Percentiles rank a stretch among this genome's conserved stretches.
Conservation (phyloP, 37 sponge, comb jelly and placozoan species). For the Oscarella lobularis region DNA sequence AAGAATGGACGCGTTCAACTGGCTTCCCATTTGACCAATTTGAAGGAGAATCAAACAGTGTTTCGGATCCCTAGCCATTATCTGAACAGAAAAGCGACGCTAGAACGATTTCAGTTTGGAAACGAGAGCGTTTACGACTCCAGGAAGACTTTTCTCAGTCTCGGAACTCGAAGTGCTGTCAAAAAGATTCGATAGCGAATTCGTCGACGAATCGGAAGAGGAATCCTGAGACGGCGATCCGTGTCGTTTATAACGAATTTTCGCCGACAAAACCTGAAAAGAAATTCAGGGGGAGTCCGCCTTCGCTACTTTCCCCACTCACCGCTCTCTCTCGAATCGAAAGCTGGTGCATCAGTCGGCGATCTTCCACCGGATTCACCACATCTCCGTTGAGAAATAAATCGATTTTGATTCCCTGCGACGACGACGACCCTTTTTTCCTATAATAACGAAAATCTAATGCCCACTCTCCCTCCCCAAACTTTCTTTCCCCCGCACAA, state of each 20-base stretch:
- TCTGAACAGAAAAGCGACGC: background rate
- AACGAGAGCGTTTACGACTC: constrained; percentile 35
- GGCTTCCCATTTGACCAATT: background rate
- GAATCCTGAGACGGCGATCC: constrained; percentile 37
- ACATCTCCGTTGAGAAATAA: constrained; percentile 62
- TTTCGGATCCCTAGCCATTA: background rate
- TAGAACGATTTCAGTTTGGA: background rate
- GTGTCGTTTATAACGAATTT: background rate
- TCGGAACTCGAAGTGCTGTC: constrained; percentile 62
- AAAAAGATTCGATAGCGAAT: constrained; percentile 17
- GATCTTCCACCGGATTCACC: constrained; percentile 44
- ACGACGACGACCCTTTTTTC: background rate
- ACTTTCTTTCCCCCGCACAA: background rate
- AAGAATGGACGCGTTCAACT: background rate
- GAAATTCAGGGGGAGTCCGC: background rate
- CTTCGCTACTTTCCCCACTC: background rate
- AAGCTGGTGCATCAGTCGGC: constrained; percentile 33
- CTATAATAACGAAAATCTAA: background rate
- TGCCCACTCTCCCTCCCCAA: background rate
- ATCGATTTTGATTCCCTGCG: constrained; percentile 19
- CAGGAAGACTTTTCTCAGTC: constrained; percentile 68
- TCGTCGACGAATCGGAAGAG: constrained; percentile 56
- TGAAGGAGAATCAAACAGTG: background rate
- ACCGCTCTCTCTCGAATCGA: constrained; percentile 26
- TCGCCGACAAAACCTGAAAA: background rate